Evolutionary conservation across 30 jellyfish, hydroid and myxozoan genomes (phyloP), one percentile per base, ranked within the genome.

Genomic region (Cassiopea andromeda): DNA sequence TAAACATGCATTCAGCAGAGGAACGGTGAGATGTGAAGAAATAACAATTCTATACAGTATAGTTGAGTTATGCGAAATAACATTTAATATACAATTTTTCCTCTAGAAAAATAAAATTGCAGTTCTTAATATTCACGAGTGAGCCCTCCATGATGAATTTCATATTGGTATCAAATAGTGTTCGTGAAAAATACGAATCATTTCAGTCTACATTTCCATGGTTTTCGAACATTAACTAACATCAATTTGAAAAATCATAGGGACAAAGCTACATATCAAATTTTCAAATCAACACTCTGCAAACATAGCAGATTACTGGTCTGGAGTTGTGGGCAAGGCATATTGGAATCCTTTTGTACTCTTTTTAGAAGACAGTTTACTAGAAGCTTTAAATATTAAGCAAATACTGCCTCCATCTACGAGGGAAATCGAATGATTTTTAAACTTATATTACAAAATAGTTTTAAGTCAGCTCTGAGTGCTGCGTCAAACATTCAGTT

Each of bases 31-130:
- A 9, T 2, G 9, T 9, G 9, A 2, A 61, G 73, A 61, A 61
- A 2, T 61, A 61, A 61, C 4, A 61, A 3, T 61, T 61, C 43
- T 61, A 27, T 8, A 17, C 73, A 61, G 73, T 4, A 27, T 8
- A 61, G 2, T 13, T 27, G 14, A 61, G 43, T 61, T 27, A 61
- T 61, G 73, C 14, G 10, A 4, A 61, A 6, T 8, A 61, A 61
- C 73, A 61, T 27, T 61, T 61, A 61, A 61, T 61, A 61, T 61
- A 61, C 73, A 61, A 61, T 61, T 61, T 61, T 61, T 14, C 73
- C 43, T 61, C 14, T 61, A 61, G 73, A 14, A 61, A 61, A 61
- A 14, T 61, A 61, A 13, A 2, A 17, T 13, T 17, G 2, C 4
- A 17, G 43, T 4, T 61, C 73, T 14, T 14, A 13, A 61, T 3